Evolutionary conservation across 2,113 vertebrate species (phyloP).

Genomic region (Forbesichthys agassizii): DNA sequence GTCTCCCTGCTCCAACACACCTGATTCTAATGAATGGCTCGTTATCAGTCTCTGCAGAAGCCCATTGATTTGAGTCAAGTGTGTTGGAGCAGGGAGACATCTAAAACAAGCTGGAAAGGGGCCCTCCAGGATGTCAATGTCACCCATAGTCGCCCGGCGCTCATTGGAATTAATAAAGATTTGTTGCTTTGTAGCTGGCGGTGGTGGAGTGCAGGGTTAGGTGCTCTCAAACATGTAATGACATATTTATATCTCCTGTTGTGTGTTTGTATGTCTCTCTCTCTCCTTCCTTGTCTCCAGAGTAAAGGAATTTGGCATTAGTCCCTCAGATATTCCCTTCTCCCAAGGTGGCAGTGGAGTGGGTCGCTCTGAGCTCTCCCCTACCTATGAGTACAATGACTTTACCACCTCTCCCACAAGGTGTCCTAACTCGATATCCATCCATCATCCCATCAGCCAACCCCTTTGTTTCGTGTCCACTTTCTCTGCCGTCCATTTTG

Average conservation of each 20-base stretch:
- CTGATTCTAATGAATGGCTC: too few species aligned
- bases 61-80: too few species aligned
- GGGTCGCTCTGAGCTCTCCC: constrained; percentile 92
- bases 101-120: too few species aligned
- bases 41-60: too few species aligned
- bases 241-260: neutral
- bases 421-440: constrained; percentile 52
- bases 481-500: too few species aligned
- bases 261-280: constrained; percentile 55
- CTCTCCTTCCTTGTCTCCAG: constrained; percentile 82
- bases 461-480: neutral
- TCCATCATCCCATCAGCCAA: neutral
- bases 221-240: neutral
- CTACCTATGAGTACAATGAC: constrained; percentile 92
- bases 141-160: too few species aligned
- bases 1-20: too few species aligned
- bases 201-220: too few species aligned
- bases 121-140: too few species aligned
- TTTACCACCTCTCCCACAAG: constrained; percentile 82
- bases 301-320: constrained; percentile 99
- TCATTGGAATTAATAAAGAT: too few species aligned
- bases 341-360: constrained; percentile 89
- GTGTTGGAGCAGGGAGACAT: too few species aligned
- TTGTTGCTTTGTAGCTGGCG: too few species aligned
- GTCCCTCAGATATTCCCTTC: constrained; percentile 98